Evolutionary conservation across 2,888 invertebrate species (phyloP).

Genomic region (Mimumesa dahlbomi): DNA sequence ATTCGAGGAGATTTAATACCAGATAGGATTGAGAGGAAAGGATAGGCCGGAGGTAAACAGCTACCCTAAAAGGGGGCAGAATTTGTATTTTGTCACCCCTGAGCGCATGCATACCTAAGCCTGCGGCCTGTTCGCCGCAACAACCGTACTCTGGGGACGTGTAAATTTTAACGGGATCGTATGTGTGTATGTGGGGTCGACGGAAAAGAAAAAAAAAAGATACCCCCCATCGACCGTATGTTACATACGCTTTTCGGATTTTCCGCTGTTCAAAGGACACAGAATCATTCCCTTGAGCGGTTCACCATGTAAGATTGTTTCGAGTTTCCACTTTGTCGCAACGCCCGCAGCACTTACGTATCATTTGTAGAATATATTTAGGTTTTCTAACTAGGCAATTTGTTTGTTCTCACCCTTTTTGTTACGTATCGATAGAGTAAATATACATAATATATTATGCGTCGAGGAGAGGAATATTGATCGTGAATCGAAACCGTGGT

Average conservation of each 20-base stretch:
- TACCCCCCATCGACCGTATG: conserved; percentile 1
- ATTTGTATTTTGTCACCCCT: conserved; percentile 75
- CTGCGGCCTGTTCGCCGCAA: conserved; percentile 41
- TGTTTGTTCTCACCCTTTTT: too few species aligned
- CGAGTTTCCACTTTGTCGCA: too few species aligned
- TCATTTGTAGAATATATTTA: too few species aligned
- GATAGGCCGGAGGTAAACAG: conserved; percentile 71
- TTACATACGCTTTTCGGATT: conserved; percentile 3
- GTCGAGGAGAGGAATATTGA: too few species aligned
- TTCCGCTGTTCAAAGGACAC: conserved; percentile 2
- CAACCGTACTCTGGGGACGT: conserved; percentile 59
- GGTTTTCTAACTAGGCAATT: too few species aligned
- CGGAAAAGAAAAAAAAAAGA: not conserved
- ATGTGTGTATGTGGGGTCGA: not conserved
- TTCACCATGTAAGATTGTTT: too few species aligned
- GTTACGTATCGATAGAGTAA: too few species aligned
- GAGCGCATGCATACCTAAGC: conserved; percentile 70
- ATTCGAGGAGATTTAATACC: conserved; percentile 77
- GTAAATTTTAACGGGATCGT: conserved; percentile 66
- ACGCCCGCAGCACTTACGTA: too few species aligned
- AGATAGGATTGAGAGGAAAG: conserved; percentile 75
- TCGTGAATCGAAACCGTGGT: too few species aligned
- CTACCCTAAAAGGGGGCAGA: conserved; percentile 58
- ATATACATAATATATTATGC: too few species aligned
- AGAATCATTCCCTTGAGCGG: conserved; percentile 17